phyloP scores from a whole-genome alignment of 1,140 invertebrate genomes.

The Drepana arcuata region DNA sequence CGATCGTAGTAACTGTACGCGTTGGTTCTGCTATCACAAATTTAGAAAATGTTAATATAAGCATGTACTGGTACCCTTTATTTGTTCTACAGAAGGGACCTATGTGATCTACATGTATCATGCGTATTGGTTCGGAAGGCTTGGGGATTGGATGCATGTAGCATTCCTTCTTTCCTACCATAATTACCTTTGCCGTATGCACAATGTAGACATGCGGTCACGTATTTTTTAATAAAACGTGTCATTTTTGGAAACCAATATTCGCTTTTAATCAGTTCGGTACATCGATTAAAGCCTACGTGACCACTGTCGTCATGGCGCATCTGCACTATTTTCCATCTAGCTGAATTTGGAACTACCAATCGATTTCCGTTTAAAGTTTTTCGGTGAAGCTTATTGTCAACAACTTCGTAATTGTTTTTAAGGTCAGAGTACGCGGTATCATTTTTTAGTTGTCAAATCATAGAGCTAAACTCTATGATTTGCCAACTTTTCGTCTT shows the following conservation, averaged over 20 bases:
- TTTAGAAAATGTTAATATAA: constrained; percentile 35
- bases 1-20: constrained; percentile 20
- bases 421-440: constrained; percentile 2
- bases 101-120: constrained; percentile 29
- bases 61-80: constrained; percentile 19
- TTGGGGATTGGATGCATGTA: constrained; percentile 25
- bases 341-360: constrained; percentile 20
- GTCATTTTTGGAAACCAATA: constrained; percentile 28
- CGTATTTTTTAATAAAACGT: constrained; percentile 21
- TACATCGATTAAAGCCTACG: constrained; percentile 17
- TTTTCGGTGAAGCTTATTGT: constrained; percentile 20
- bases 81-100: constrained; percentile 21
- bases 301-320: constrained; percentile 24
- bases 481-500: constrained; percentile 19
- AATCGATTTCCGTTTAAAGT: constrained; percentile 24
- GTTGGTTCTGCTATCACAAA: constrained; percentile 13
- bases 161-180: constrained; percentile 23
- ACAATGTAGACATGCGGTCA: constrained; percentile 19
- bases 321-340: constrained; percentile 24
- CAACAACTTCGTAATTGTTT: constrained; percentile 16
- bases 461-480: too few relatives aligned
- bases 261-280: constrained; percentile 18
- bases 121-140: constrained; percentile 16
- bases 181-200: constrained; percentile 17
- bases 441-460: constrained; percentile 8